phyloP scores from a whole-genome alignment of 2,113 vertebrate genomes.

The Manacus vitellinus region DNA sequence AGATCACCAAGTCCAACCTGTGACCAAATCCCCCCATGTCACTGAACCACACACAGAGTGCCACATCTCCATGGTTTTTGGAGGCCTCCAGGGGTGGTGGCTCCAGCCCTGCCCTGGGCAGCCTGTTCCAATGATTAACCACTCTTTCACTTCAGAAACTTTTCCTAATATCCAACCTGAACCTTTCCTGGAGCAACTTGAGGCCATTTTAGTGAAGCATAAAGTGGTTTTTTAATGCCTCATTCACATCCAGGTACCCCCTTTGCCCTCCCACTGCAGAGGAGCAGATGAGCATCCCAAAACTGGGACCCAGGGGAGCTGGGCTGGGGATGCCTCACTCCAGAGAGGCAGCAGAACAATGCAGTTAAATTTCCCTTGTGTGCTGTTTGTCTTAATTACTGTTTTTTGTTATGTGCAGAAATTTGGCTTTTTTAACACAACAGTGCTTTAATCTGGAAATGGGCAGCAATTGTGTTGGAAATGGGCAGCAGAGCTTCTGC shows the following conservation, averaged over 20 bases:
- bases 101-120: not conserved
- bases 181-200: not conserved
- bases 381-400: constrained; percentile 14
- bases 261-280: not conserved
- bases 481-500: not conserved
- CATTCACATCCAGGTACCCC: rapidly evolving
- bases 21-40: not conserved
- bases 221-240: not conserved
- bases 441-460: not conserved
- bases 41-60: not conserved
- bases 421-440: not conserved
- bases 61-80: not conserved
- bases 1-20: not conserved
- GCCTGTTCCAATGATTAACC: not conserved
- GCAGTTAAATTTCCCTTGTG: not conserved
- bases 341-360: not conserved
- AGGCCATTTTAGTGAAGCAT: not conserved
- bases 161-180: not conserved
- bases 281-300: not conserved
- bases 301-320: not conserved
- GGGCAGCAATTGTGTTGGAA: not conserved
- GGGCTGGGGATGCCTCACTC: not conserved
- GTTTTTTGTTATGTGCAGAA: not conserved
- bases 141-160: not conserved
- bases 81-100: not conserved